phyloP scores from a whole-genome alignment of 2,797 vertebrate genomes.

The Coregonus ussuriensis region DNA sequence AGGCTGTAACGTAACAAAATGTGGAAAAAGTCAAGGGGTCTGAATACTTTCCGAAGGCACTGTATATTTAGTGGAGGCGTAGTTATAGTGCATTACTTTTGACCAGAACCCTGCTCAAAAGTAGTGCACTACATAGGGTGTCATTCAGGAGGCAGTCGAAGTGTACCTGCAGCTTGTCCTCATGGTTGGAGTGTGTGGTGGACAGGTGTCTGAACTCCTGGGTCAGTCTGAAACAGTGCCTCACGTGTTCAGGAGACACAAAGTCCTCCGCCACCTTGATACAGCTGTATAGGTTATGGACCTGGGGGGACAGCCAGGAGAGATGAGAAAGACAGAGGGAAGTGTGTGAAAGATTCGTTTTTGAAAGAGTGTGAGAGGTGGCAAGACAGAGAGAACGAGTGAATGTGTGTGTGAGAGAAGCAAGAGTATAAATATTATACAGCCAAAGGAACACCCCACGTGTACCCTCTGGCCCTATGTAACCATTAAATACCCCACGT shows the following conservation, averaged over 20 bases:
- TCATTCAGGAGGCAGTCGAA: neutral
- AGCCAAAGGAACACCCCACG: too few relatives aligned
- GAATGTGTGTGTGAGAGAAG: too few relatives aligned
- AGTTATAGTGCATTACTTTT: neutral
- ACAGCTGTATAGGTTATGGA: slow-evolving; percentile 99
- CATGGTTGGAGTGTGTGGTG: slow-evolving; percentile 98
- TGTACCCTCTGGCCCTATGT: too few relatives aligned
- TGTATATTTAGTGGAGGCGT: neutral
- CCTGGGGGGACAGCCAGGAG: slow-evolving; percentile 69
- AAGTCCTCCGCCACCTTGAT: slow-evolving; percentile 99
- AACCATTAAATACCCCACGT: too few relatives aligned
- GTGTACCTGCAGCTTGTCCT: slow-evolving; percentile 97
- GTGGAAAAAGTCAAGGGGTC: too few relatives aligned
- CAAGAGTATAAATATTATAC: too few relatives aligned
- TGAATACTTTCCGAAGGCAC: too few relatives aligned
- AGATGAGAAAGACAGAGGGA: neutral
- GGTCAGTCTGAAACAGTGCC: slow-evolving; percentile 98
- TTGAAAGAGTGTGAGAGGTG: neutral
- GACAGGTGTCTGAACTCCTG: slow-evolving; percentile 99
- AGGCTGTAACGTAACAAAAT: too few relatives aligned
- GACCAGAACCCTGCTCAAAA: neutral
- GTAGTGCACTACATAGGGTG: neutral
- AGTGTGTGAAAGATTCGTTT: too few relatives aligned
- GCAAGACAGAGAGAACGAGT: neutral
- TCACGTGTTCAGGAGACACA: slow-evolving; percentile 98